These are phyloP conservation scores for Phoxinus dragarum DNA, from an alignment of 2,797 vertebrate species.

Conservation along the genomic window DNA sequence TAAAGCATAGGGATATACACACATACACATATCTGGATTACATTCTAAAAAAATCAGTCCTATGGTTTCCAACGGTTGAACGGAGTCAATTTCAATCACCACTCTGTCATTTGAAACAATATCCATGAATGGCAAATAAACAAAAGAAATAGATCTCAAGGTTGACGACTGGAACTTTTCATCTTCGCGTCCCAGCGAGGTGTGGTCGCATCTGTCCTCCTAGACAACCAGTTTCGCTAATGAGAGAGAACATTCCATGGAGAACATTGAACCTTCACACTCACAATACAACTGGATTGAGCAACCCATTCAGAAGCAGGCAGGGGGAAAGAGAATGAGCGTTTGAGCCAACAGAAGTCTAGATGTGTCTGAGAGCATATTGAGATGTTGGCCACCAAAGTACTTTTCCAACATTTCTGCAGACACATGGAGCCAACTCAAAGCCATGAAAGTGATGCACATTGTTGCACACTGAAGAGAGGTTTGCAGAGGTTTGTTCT, in stretches of 20 bases:
- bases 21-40: constrained; percentile 5
- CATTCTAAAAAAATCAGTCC: not conserved
- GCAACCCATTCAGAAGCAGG: constrained; percentile 76
- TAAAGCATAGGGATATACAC: not conserved
- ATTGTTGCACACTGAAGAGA: not conserved
- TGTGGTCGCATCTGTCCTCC: constrained; percentile 33
- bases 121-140: constrained; percentile 20
- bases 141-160: not conserved
- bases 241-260: constrained; percentile 46
- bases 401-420: constrained; percentile 14
- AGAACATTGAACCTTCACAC: constrained; percentile 39
- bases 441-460: not conserved
- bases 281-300: constrained; percentile 45
- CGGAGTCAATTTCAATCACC: constrained; percentile 4
- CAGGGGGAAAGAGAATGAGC: constrained; percentile 71
- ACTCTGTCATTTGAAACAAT: constrained; percentile 39
- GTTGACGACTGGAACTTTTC: constrained; percentile 6
- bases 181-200: constrained; percentile 18
- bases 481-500: not conserved
- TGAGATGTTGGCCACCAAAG: constrained; percentile 1
- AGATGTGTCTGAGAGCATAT: not conserved
- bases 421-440: not conserved
- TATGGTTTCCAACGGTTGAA: not conserved
- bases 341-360: constrained; percentile 24
- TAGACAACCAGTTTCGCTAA: constrained; percentile 45